phyloP scores from a whole-genome alignment of 2,888 invertebrate genomes.

The Meganola albula region DNA sequence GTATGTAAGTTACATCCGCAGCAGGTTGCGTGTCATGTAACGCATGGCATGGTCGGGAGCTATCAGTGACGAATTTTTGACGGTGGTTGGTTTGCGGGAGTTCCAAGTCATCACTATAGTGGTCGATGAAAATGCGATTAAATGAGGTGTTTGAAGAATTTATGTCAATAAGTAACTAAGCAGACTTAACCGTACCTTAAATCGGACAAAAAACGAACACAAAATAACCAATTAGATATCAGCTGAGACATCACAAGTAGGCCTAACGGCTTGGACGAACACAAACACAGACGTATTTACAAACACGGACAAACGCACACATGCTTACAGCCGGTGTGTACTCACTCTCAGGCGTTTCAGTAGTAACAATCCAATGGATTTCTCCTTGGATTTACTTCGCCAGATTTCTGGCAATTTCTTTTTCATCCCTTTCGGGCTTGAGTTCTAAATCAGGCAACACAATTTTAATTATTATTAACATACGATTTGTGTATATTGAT shows the following conservation, averaged over 20 bases:
- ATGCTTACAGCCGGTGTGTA: constrained; percentile 35
- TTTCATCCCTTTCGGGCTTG: constrained; percentile 50
- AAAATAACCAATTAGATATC: constrained; percentile 28
- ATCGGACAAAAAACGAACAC: constrained; percentile 34
- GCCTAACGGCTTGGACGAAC: too few relatives aligned
- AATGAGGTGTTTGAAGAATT: too few relatives aligned
- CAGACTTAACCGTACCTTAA: too few relatives aligned
- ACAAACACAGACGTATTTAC: constrained; percentile 46
- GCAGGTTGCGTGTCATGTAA: too few relatives aligned
- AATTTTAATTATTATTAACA: constrained; percentile 17
- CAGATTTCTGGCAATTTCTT: constrained; percentile 65
- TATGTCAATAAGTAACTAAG: too few relatives aligned
- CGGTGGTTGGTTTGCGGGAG: too few relatives aligned
- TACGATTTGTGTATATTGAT: constrained; percentile 2
- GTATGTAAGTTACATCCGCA: too few relatives aligned
- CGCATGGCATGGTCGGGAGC: too few relatives aligned
- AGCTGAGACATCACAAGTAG: constrained; percentile 37
- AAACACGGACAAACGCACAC: constrained; percentile 35
- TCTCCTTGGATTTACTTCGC: constrained; percentile 64
- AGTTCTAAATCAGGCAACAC: constrained; percentile 51
- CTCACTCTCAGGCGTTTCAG: constrained; percentile 67
- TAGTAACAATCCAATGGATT: constrained; percentile 63
- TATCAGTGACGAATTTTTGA: too few relatives aligned
- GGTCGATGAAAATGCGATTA: too few relatives aligned
- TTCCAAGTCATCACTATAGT: too few relatives aligned